Evolutionary conservation across 1,140 invertebrate genomes (phyloP).

Genomic region (Drosophila punjabiensis): DNA sequence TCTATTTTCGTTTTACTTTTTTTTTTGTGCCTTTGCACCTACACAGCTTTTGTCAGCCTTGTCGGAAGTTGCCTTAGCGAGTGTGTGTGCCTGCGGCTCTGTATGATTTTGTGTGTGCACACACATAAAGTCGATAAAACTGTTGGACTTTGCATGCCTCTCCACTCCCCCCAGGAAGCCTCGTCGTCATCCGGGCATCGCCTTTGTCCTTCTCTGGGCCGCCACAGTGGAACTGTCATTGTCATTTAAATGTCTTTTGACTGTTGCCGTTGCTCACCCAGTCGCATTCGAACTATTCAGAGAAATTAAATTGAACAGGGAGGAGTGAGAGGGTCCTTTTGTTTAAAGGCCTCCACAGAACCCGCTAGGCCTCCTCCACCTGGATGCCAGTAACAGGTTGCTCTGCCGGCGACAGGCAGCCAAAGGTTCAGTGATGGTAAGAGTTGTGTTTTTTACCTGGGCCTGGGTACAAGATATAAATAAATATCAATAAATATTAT

Average conservation of each 20-base stretch:
- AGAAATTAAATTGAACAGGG: constrained; percentile 64
- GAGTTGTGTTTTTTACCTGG: not conserved
- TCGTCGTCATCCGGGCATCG: constrained; percentile 17
- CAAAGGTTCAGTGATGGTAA: constrained; percentile 6
- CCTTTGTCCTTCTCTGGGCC: constrained; percentile 51
- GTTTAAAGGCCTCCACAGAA: constrained; percentile 12
- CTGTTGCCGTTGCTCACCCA: constrained; percentile 64
- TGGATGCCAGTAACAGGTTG: constrained; percentile 38
- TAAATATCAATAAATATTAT: not conserved
- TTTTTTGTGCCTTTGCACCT: constrained; percentile 30
- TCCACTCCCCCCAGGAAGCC: not conserved
- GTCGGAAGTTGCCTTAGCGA: constrained; percentile 29
- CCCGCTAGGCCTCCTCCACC: not conserved
- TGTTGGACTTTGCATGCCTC: constrained; percentile 66
- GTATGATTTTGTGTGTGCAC: constrained; percentile 15
- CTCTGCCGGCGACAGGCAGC: not conserved
- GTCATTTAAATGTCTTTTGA: constrained; percentile 82
- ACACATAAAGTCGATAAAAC: constrained; percentile 67
- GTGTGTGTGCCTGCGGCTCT: constrained; percentile 22
- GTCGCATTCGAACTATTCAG: constrained; percentile 34
- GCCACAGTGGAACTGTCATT: constrained; percentile 75
- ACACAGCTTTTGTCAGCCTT: constrained; percentile 47
- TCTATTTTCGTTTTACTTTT: constrained; percentile 39
- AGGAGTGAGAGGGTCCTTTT: constrained; percentile 7
- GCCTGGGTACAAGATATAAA: not conserved